Evolutionary conservation across 1,140 invertebrate species (phyloP), one percentile per base, ranked within the genome.

Genomic region (Pygmarrhopalites habei): DNA sequence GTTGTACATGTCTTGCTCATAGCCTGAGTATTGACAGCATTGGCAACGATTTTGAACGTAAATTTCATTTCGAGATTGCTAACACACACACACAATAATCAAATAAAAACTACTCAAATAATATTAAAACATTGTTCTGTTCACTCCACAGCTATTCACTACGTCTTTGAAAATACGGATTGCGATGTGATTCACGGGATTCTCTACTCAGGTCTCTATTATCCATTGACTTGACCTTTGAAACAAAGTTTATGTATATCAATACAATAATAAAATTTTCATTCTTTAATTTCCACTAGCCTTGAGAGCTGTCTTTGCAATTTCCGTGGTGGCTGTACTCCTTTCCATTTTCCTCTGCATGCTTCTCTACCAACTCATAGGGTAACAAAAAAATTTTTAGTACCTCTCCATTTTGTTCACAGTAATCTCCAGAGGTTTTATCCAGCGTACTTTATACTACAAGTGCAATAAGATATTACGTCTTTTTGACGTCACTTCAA

Each of bases 341-440:
- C 86, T 92, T 19, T 92, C 89, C 75, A 91, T 93, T 65, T 92
- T 92, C 75, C 89, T 89, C 29, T 90, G 88, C 73, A 92, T 93
- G 89, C 81, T 92, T 14, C 86, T 92, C 1, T 93, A 92, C 72
- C 90, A 93, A 73, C 77, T 94, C 23, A 76, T 91, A 19, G 88
- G 85, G 85, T 86, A 73, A 71, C 67, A 10, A 25, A 5, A 47
- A 19, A n/a, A n/a, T n/a, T n/a, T n/a, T n/a, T n/a, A n/a, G n/a
- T n/a, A n/a, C n/a, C n/a, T n/a, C n/a, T n/a, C n/a, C n/a, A n/a
- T n/a, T n/a, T n/a, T n/a, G n/a, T n/a, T 41, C 10, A n/a, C 39
- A 10, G n/a, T 41, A 41, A 41, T 41, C n/a, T 41, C 39, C n/a
- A n/a, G n/a, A 41, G 39, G 39, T 41, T n/a, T n/a, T 41, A 41